These are phyloP conservation scores for Hycleus cichorii DNA, from an alignment of 1,140 invertebrate species.

Conservation along the genomic window DNA sequence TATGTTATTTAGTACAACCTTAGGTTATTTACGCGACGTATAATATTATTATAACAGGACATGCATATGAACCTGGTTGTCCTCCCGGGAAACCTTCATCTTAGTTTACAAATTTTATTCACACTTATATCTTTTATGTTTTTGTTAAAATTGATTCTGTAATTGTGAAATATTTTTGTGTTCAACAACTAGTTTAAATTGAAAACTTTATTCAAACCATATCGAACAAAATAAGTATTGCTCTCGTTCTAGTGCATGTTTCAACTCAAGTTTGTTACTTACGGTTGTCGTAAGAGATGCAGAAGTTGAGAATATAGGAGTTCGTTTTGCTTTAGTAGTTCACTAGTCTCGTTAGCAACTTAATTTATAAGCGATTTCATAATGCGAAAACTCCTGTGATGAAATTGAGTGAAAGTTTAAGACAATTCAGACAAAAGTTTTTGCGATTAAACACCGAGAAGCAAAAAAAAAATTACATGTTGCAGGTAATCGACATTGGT, in stretches of 20 bases:
- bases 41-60: slow-evolving; percentile 27
- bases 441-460: no score
- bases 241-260: no score
- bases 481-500: no score
- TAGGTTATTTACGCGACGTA: slow-evolving; percentile 28
- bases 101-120: slow-evolving; percentile 23
- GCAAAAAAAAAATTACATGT: no score
- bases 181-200: no score
- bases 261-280: no score
- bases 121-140: slow-evolving; percentile 21
- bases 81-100: slow-evolving; percentile 22
- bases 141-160: no score
- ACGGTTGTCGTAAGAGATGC: no score
- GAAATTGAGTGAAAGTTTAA: slow-evolving; percentile 33
- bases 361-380: slow-evolving; percentile 34
- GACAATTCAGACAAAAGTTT: not conserved
- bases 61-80: slow-evolving; percentile 20
- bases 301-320: not conserved
- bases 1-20: slow-evolving; percentile 29
- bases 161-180: no score
- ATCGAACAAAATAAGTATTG: no score
- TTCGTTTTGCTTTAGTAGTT: slow-evolving; percentile 23
- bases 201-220: no score
- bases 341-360: slow-evolving; percentile 26
- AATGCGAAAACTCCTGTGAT: slow-evolving; percentile 28